phyloP scores from a whole-genome alignment of 2,888 invertebrate genomes.

The Cyrtodaria siliqua region DNA sequence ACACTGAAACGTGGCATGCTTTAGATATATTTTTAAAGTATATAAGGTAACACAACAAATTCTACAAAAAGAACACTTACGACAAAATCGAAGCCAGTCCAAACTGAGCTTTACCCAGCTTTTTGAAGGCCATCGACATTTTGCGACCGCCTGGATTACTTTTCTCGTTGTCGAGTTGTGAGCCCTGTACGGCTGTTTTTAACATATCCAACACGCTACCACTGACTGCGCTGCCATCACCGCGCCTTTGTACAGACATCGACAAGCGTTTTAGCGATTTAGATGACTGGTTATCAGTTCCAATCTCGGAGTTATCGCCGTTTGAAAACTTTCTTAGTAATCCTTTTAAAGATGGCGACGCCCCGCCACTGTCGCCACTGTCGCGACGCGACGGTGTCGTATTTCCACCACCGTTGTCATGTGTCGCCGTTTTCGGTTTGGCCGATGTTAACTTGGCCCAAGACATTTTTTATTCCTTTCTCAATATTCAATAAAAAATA shows the following conservation, averaged over 20 bases:
- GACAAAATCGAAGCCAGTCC: conserved; percentile 52
- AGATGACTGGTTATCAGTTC: not conserved
- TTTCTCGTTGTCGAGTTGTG: conserved; percentile 17
- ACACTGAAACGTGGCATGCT: no score
- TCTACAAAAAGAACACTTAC: conserved; percentile 50
- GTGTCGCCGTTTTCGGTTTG: not conserved
- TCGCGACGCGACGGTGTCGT: conserved; percentile 5
- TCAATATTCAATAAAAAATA: no score
- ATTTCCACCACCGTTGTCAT: not conserved
- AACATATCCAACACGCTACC: conserved; percentile 37
- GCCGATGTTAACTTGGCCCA: conserved; percentile 44
- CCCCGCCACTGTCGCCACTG: conserved; percentile 20
- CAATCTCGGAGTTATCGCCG: not conserved
- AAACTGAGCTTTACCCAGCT: conserved; percentile 57
- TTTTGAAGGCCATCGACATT: conserved; percentile 49
- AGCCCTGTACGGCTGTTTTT: no score
- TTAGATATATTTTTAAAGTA: no score
- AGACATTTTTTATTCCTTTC: no score
- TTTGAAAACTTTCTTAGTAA: conserved; percentile 4
- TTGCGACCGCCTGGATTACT: conserved; percentile 34
- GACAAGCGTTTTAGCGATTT: conserved; percentile 53
- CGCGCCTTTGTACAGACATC: conserved; percentile 22
- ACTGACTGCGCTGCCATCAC: conserved; percentile 18
- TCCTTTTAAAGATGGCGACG: not conserved
- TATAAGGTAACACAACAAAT: no score